Base-by-base conservation (phyloP, 2,113 vertebrate genomes). In the Callithrix jacchus region DNA sequence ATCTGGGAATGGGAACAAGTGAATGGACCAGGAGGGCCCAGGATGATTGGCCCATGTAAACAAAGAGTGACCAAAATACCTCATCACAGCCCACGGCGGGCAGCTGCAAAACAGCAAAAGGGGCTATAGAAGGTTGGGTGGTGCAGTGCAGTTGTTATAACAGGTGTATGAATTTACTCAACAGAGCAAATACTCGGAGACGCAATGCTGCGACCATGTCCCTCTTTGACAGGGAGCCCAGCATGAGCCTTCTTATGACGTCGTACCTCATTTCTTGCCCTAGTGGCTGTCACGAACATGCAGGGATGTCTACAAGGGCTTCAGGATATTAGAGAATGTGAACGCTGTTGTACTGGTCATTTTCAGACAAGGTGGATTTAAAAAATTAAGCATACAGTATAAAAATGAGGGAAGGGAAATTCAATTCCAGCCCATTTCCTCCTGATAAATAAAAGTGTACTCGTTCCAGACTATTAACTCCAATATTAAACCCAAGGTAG, bases 391-490 rank as follows among this genome's bases (percentile, higher is more conserved):
- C 85, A 61, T 94, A 70, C 77, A 70, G 49, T 45, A 52, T 68
- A 49, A 54, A 86, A 37, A 73, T 5, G 27, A 35, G 37, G 18
- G 54, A 92, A 74, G 47, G 61, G 52, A 74, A 45, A 61, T 91
- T 92, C 27, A 54, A 96, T 77, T 89, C 61, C 30, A 92, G 0
- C 5, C 66, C 93, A 92, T 94, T 97, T 83, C 82, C 91, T 54
- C 42, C 73, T 76, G 80, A 96, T 95, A 97, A 98, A 98, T 98
- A 97, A 97, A 97, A 97, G 95, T 85, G 66, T 86, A 93, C 98
- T 96, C 97, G 96, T 97, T 98, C 95, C 95, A 97, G 93, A 61
- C 77, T 85, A 96, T 98, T 98, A 96, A 94, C 96, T 96, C 93
- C 90, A 91, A 76, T 94, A 95, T 96, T 96, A 89, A 93, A 77